Evolutionary conservation across 1,140 invertebrate species (phyloP).

Genomic region (Macrosteles quadrilineatus): DNA sequence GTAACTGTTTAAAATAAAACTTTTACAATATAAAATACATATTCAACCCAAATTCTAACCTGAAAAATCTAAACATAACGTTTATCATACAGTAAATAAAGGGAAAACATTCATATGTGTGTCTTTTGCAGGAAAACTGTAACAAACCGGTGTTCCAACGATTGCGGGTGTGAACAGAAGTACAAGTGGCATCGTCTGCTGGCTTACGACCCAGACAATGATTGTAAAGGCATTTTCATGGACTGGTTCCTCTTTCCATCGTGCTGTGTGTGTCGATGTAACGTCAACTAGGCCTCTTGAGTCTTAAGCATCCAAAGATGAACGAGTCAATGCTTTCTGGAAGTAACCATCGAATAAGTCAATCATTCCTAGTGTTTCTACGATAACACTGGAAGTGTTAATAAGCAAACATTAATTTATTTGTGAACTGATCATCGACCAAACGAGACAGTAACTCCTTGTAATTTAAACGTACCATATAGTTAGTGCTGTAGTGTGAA

Average conservation of each 20-base stretch:
- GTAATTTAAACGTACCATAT: conserved; percentile 19
- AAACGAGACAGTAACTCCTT: background rate
- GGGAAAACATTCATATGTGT: too few relatives aligned
- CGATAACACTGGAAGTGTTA: background rate
- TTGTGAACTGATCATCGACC: too few relatives aligned
- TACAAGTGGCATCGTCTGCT: conserved; percentile 86
- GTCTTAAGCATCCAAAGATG: background rate
- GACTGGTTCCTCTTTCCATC: conserved; percentile 95
- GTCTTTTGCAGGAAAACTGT: conserved; percentile 70
- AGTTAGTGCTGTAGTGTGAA: conserved; percentile 1
- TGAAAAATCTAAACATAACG: too few relatives aligned
- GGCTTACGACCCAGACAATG: conserved; percentile 90
- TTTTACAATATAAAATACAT: too few relatives aligned
- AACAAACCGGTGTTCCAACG: conserved; percentile 75
- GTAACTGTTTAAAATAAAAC: too few relatives aligned
- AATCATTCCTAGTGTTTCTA: background rate
- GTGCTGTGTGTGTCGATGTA: conserved; percentile 87
- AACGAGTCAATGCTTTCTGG: background rate
- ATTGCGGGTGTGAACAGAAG: conserved; percentile 89
- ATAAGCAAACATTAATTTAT: background rate
- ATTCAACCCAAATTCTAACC: too few relatives aligned
- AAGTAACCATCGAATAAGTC: background rate
- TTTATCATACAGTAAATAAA: too few relatives aligned
- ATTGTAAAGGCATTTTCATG: conserved; percentile 93
- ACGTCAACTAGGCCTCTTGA: conserved; percentile 48